Base-by-base conservation (phyloP, 2,797 vertebrate genomes). In the Craterocephalus amniculus region DNA sequence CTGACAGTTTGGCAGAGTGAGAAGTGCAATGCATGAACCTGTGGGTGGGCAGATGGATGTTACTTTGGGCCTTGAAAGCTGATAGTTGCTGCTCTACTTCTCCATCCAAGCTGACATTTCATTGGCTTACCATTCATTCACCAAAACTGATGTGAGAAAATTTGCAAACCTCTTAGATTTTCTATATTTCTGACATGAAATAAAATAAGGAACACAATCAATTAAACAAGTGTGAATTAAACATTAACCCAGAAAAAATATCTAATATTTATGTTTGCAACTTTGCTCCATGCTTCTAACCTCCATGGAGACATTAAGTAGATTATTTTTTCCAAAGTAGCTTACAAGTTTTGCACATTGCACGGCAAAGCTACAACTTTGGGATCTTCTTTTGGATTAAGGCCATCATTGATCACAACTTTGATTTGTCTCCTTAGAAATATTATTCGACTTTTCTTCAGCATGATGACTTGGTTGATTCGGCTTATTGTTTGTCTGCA, bases 1-100 rank as follows among this genome's bases (percentile, higher is more conserved):
- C 73, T 87, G 80, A 86, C 75, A 83, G 76, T 60, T 80, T 84
- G 76, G 78, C 73, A 84, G 68, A 81, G 32, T 12, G n/a, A 68
- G 67, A 4, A 54, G 68, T 69, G 65, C 58, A 58, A 85, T 11
- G 68, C 71, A 70, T 67, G 74, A 67, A 81, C 62, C 52, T 74
- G 70, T 58, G 54, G 63, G 55, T 78, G 59, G 78, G n/a, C n/a
- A n/a, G n/a, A 74, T 76, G 24, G 36, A 68, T 83, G 65, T 61
- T 73, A 38, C 57, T 49, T 38, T 29, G 9, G 51, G 43, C 34
- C 36, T 16, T 52, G 40, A 71, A 72, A 69, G 20, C 59, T 54
- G 57, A 59, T 35, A 36, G 31, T 22, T 54, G 29, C 51, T 66
- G 24, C 38, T 80, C 22, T 65, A 7, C 38, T 68, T 61, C 60